Evolutionary conservation across 2,113 vertebrate species (phyloP), one percentile per base, ranked within the genome.

Genomic region (Pseudorhombus dupliciocellatus): DNA sequence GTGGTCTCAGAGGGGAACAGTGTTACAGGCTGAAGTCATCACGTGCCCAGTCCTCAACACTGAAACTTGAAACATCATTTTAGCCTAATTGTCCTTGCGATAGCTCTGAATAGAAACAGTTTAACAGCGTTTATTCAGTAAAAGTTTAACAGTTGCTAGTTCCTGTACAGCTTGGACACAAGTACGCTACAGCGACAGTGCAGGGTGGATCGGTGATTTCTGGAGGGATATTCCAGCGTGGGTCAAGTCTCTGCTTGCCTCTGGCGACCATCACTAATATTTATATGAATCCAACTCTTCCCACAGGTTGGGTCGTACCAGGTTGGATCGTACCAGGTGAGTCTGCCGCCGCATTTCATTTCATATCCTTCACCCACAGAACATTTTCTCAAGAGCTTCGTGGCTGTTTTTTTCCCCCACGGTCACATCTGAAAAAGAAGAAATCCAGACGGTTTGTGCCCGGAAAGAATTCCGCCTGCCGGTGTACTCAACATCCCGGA

Each of bases 381-480:
- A 42, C 31, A 50, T 4, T 2, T 37, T 56, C 24, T 22, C 0
- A 6, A 40, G 20, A 44, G 4, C 7, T 46, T 26, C 2, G 8
- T 57, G 10, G 70, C 25, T 37, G 50, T 48, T 4, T 68, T 70
- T 57, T 72, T n/a, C n/a, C n/a, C n/a, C 12, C 9, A 14, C 25
- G 14, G 22, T 10, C 1, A 44, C 69, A 93, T 91, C 72, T 64
- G 86, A 85, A 31, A 73, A 79, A 86, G 90, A 92, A 66, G 87
- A 91, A 24, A 53, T 51, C 30, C 85, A 87, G 64, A 76, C 54
- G 24, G 46, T 92, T 20, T 93, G 92, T 59, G 68, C 79, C 0
- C 91, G 92, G 24, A 84, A 88, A 46, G 88, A 92, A 52, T 92
- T 92, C 34, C 84, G 75, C 21, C 62, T 92, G 10, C 90, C 89